Conservation (phyloP, 2,888 invertebrate genomes). For the Arge pagana region DNA sequence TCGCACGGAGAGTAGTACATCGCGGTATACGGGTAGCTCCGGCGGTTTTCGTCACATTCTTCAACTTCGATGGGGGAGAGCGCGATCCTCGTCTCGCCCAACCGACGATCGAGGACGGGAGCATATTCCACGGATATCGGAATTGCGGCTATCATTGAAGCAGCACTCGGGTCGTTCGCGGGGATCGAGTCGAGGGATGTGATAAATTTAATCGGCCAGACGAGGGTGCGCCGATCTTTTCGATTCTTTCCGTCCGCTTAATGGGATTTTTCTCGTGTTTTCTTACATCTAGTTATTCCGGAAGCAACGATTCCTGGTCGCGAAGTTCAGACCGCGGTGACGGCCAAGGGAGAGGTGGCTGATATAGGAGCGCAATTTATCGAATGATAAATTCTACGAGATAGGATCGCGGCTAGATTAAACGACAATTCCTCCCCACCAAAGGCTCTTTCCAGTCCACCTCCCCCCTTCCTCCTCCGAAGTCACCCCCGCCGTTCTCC, state of each 20-base stretch:
- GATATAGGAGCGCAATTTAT: constrained; percentile 53
- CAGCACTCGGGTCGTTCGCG: no score
- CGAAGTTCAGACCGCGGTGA: constrained; percentile 16
- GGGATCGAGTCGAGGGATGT: neutral
- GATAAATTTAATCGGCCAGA: neutral
- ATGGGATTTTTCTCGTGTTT: constrained; percentile 20
- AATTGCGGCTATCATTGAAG: no score
- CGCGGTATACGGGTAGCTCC: no score
- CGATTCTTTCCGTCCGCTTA: constrained; percentile 13
- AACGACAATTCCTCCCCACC: constrained; percentile 50
- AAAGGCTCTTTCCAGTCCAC: constrained; percentile 26
- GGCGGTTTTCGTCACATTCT: no score
- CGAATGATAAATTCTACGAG: constrained; percentile 56
- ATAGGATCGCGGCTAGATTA: constrained; percentile 57
- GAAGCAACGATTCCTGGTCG: constrained; percentile 9
- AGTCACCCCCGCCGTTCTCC: constrained; percentile 3
- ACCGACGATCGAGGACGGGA: no score
- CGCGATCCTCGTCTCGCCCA: no score
- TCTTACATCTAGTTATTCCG: constrained; percentile 15
- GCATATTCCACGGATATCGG: no score
- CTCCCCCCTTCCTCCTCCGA: constrained; percentile 24
- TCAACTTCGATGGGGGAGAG: no score
- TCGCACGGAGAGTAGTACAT: neutral
- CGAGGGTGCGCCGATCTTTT: neutral
- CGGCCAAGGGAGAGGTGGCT: constrained; percentile 30